These are phyloP conservation scores for Epicampocera succincta DNA, from an alignment of 2,888 invertebrate genomes.

Conservation along the genomic window DNA sequence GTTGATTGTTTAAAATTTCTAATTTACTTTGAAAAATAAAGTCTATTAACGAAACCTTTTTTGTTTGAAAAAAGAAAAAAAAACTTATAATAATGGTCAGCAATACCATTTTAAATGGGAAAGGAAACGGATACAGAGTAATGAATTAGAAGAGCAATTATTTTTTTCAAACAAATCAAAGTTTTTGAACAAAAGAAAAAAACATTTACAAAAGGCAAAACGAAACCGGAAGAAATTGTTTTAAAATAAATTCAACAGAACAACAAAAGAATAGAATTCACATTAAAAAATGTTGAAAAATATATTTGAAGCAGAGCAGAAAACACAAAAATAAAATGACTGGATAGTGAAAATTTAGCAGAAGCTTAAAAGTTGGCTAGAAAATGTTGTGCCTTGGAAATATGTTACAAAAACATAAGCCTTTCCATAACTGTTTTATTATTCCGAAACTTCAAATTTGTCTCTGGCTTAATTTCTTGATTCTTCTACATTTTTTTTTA, in stretches of 20 bases:
- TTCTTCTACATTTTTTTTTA: no score
- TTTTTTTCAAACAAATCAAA: constrained; percentile 39
- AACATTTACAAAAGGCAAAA: background rate
- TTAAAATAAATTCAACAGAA: constrained; percentile 1
- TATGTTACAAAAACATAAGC: no score
- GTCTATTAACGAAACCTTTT: constrained; percentile 8
- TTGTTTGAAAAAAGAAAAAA: constrained; percentile 4
- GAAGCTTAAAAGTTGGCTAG: no score
- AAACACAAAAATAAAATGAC: no score
- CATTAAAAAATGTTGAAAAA: background rate
- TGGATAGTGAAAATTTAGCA: no score
- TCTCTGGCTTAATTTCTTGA: no score
- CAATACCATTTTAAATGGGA: constrained; percentile 2
- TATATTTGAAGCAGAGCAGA: no score
- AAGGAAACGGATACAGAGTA: constrained; percentile 56
- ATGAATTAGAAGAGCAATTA: constrained; percentile 46
- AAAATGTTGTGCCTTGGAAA: no score
- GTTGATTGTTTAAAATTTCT: background rate
- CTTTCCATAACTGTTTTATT: no score
- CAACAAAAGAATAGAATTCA: constrained; percentile 3
- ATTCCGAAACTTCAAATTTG: no score
- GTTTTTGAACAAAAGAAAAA: background rate
- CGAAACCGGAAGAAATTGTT: constrained; percentile 30
- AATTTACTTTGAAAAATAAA: constrained; percentile 23
- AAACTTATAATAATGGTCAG: constrained; percentile 1